Evolutionary conservation across 2,797 vertebrate genomes (phyloP).

Genomic region (Falco columbarius): DNA sequence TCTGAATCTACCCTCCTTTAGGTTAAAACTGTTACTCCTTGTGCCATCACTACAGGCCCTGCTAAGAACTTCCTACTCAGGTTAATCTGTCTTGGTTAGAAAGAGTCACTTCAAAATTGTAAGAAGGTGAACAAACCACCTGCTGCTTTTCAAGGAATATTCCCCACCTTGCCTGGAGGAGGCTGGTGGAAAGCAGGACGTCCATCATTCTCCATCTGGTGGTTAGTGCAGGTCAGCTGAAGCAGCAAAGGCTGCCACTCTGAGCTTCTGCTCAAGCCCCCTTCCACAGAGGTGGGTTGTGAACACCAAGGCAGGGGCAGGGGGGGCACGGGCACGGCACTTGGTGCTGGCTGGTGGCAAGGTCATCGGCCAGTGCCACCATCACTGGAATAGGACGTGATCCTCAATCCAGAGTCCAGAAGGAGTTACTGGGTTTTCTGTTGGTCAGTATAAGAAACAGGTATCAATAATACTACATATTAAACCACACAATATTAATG

Average conservation of each 20-base stretch:
- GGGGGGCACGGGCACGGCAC: background rate
- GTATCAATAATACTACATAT: background rate
- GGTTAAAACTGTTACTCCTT: no score
- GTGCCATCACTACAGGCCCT: no score
- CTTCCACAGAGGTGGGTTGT: background rate
- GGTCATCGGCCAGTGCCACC: background rate
- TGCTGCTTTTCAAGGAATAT: background rate
- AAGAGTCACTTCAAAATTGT: background rate
- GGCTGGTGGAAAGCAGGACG: background rate
- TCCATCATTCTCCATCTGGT: no score
- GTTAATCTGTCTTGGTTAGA: background rate
- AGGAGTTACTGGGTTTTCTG: accelerated
- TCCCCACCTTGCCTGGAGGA: background rate
- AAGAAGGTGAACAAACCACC: background rate
- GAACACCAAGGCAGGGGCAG: background rate
- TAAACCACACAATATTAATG: background rate
- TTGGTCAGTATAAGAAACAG: no score
- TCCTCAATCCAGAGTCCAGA: background rate
- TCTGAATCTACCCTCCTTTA: no score
- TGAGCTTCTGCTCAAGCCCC: no score
- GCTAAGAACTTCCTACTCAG: background rate
- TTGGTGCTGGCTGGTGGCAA: background rate
- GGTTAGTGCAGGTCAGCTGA: background rate
- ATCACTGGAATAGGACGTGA: background rate
- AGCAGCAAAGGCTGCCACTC: no score